Conservation (phyloP, 1,140 invertebrate genomes). For the Drosophila insularis region DNA sequence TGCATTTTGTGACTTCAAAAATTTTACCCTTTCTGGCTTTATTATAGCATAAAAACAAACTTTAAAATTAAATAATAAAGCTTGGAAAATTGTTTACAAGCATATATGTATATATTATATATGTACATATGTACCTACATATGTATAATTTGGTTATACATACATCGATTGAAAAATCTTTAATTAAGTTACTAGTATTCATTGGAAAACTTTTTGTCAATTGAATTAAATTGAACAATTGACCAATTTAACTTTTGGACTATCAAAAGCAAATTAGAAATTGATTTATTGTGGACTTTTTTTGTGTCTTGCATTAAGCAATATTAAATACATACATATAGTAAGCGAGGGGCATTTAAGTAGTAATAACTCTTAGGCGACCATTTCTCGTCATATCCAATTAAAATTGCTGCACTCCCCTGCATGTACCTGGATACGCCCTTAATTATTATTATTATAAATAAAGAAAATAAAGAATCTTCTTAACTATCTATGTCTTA, state of each 20-base stretch:
- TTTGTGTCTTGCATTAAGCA: neutral
- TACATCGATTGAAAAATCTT: neutral
- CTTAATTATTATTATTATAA: too few relatives aligned
- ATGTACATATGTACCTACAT: too few relatives aligned
- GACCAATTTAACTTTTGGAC: slow-evolving; percentile 4
- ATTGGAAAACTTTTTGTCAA: neutral
- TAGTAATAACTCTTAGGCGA: neutral
- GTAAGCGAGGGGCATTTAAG: neutral
- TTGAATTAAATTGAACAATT: neutral
- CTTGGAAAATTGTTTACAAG: neutral
- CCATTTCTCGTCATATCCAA: too few relatives aligned
- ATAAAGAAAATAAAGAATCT: too few relatives aligned
- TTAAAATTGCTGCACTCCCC: too few relatives aligned
- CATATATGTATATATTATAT: neutral
- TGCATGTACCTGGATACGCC: too few relatives aligned
- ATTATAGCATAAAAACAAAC: slow-evolving; percentile 39
- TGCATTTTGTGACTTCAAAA: slow-evolving; percentile 13
- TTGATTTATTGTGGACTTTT: neutral
- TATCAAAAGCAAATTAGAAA: slow-evolving; percentile 5
- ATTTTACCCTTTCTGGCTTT: slow-evolving; percentile 22
- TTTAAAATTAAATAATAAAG: slow-evolving; percentile 36
- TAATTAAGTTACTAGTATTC: neutral
- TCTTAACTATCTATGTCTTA: too few relatives aligned
- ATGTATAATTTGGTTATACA: neutral
- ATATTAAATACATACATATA: neutral